Evolutionary conservation across 2,113 vertebrate species (phyloP).

Genomic region (Erythrolamprus reginae): DNA sequence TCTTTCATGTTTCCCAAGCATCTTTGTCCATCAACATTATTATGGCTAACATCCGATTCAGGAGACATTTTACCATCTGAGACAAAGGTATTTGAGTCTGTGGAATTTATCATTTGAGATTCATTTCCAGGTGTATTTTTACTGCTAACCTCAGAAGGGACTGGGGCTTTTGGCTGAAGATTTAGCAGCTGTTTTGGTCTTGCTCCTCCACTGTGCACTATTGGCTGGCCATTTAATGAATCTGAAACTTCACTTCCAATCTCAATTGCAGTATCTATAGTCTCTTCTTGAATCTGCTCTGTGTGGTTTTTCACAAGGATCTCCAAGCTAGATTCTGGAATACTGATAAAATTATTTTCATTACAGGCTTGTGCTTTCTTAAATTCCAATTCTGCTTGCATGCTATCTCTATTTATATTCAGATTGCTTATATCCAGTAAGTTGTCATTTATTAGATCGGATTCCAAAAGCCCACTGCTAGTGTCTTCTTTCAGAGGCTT

Average conservation of each 20-base stretch:
- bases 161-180: constrained; percentile 57
- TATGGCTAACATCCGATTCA: constrained; percentile 32
- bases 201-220: constrained; percentile 72
- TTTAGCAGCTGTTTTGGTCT: constrained; percentile 80
- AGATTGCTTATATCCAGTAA: constrained; percentile 17
- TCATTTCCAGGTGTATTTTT: constrained; percentile 28
- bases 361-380: not conserved
- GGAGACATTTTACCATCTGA: not conserved
- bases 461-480: constrained; percentile 27
- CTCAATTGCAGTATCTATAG: constrained; percentile 22
- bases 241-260: constrained; percentile 17
- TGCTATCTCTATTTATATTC: not conserved
- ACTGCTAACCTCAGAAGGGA: constrained; percentile 49
- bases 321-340: constrained; percentile 26
- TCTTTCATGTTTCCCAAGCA: constrained; percentile 61
- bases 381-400: constrained; percentile 37
- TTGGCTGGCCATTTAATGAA: constrained; percentile 51
- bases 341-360: constrained; percentile 19
- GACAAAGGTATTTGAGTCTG: not conserved
- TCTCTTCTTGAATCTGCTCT: constrained; percentile 10
- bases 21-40: constrained; percentile 61
- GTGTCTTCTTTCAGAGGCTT: constrained; percentile 44
- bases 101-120: constrained; percentile 35
- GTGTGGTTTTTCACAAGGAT: constrained; percentile 41
- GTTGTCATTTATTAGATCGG: constrained; percentile 26